Evolutionary conservation across 2,888 invertebrate species (phyloP), one percentile per base, ranked within the genome.

Genomic region (Stictocephala bisonia): DNA sequence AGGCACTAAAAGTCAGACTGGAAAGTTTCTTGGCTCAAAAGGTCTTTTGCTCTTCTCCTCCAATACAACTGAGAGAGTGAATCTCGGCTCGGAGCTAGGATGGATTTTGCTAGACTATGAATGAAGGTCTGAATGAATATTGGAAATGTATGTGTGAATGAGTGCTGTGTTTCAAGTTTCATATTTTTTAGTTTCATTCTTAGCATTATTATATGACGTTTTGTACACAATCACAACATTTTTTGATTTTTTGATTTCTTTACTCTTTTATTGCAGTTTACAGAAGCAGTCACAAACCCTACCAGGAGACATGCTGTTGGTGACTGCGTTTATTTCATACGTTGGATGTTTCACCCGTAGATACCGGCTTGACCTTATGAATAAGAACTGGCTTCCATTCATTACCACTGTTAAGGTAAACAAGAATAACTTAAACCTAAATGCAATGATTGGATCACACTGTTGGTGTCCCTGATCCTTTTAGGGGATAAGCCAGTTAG

Each of bases 241-340:
- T 9, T 11, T 11, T 35, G 11, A 11, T 35, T 35, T 9, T 35
- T 35, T 9, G 35, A 7, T 9, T 67, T 29, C 11, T 35, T 11
- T 35, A 9, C 7, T 50, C 22, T 56, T 40, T 0, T 85, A 86
- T 51, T 83, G 83, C 71, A 90, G 90, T 78, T 88, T 93, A 71
- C 90, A 90, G 78, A 86, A 87, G 74, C 91, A 93, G 11, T 92
- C 91, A 26, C 85, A 88, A 24, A 94, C 94, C 74, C 84, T 97
- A 71, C 95, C 97, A 0, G 97, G 97, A 0, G 96, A 97, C 81
- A 91, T 96, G 29, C 85, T 97, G 0, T 84, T 97, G 26, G 91
- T 95, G 31, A 93, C 96, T 0, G 96, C 97, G 11, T 97, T 97
- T 84, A 93, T 97, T 69, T 97, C 97, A 0, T 97, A 97, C 83